Evolutionary conservation across 2,113 vertebrate genomes (phyloP).

Genomic region (Sapayoa aenigma): DNA sequence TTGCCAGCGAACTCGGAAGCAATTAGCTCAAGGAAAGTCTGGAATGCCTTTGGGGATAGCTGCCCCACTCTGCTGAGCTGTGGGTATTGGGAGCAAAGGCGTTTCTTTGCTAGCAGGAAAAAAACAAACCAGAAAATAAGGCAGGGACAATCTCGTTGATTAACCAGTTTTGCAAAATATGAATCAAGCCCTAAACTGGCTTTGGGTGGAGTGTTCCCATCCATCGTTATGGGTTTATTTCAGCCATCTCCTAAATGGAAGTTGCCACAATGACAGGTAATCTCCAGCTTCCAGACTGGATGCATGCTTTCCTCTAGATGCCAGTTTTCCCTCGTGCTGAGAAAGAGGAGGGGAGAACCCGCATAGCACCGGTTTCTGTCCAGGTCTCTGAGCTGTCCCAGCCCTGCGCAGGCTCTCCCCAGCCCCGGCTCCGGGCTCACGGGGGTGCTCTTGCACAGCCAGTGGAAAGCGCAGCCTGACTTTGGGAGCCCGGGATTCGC

Average conservation of each 20-base stretch:
- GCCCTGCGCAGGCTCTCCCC: not conserved
- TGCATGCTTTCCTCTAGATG: not conserved
- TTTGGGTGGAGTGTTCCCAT: not conserved
- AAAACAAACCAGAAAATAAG: not conserved
- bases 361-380: not conserved
- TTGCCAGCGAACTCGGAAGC: constrained; percentile 58
- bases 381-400: fast-evolving
- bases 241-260: not conserved
- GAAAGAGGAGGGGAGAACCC: not conserved
- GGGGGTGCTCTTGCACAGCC: constrained; percentile 54
- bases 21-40: constrained; percentile 68
- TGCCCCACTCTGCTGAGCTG: constrained; percentile 45
- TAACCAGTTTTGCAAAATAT: not conserved
- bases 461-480: not conserved
- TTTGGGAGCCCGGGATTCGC: fast-evolving
- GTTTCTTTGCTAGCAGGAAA: constrained; percentile 5
- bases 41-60: constrained; percentile 68
- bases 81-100: constrained; percentile 32
- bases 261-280: not conserved
- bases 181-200: not conserved
- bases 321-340: not conserved
- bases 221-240: not conserved
- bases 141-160: not conserved
- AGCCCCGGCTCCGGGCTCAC: not conserved
- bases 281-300: not conserved